Evolutionary conservation across 1,140 invertebrate species (phyloP).

Genomic region (Drosophila pallidifrons): DNA sequence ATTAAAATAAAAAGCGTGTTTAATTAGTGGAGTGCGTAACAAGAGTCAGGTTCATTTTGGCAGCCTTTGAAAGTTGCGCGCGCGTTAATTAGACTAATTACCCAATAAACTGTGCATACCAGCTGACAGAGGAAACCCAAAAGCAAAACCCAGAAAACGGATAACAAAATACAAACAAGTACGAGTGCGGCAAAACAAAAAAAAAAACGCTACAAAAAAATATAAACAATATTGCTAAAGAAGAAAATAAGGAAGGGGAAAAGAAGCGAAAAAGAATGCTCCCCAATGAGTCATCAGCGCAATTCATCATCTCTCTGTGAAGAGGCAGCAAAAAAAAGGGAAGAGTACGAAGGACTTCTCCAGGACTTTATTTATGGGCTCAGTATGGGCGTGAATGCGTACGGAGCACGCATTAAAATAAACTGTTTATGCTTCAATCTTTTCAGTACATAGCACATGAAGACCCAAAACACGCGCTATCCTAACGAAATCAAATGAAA

Average conservation of each 20-base stretch:
- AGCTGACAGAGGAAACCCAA: conserved; percentile 6
- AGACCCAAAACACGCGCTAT: not conserved
- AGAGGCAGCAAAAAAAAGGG: not conserved
- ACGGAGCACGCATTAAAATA: conserved; percentile 42
- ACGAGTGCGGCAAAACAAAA: conserved; percentile 1
- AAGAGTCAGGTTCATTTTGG: conserved; percentile 35
- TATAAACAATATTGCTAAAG: conserved; percentile 12
- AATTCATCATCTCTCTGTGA: conserved; percentile 69
- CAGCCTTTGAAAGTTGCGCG: conserved; percentile 37
- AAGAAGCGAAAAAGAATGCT: conserved; percentile 44
- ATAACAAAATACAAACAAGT: conserved; percentile 11
- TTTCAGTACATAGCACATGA: not conserved
- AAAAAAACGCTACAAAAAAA: conserved; percentile 22
- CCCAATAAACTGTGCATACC: conserved; percentile 49
- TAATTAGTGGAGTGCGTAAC: conserved; percentile 44
- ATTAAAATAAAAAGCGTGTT: conserved; percentile 22
- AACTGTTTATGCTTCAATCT: conserved; percentile 50
- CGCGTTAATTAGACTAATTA: conserved; percentile 64
- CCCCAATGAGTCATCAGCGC: conserved; percentile 68
- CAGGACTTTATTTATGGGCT: conserved; percentile 56
- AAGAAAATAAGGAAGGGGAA: conserved; percentile 24
- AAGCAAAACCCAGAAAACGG: conserved; percentile 15
- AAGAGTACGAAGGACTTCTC: not conserved
- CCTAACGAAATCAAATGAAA: conserved; percentile 24
- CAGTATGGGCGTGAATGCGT: conserved; percentile 18